Evolutionary conservation across 2,797 vertebrate genomes (phyloP).

Genomic region (Anolis apletophallus): DNA sequence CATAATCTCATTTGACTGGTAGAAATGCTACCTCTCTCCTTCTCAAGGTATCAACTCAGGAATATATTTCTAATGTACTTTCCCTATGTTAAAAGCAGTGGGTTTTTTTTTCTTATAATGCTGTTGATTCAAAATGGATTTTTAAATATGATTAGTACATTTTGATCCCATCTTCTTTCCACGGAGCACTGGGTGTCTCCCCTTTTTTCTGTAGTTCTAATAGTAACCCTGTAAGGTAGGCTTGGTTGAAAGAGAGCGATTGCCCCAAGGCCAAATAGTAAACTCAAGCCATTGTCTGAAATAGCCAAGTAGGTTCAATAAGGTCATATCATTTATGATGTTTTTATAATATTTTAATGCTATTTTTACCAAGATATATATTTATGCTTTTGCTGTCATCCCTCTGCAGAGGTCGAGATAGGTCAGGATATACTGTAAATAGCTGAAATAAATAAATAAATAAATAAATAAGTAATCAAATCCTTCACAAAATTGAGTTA

Average conservation of each 20-base stretch:
- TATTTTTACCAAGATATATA: too few species aligned
- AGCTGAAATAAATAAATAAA: too few species aligned
- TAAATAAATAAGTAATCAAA: too few species aligned
- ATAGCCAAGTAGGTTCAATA: background rate
- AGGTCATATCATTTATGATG: too few species aligned
- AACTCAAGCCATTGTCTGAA: background rate
- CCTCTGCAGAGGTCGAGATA: too few species aligned
- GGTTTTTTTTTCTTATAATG: background rate
- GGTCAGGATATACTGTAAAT: too few species aligned
- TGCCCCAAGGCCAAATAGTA: background rate
- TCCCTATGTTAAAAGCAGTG: background rate
- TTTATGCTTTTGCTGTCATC: too few species aligned
- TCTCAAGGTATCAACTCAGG: background rate
- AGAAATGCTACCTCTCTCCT: background rate
- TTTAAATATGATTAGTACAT: background rate
- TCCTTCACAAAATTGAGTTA: background rate
- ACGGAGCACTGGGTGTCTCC: background rate
- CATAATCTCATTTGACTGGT: conserved; percentile 14
- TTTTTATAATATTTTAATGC: too few species aligned
- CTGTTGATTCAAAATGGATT: background rate
- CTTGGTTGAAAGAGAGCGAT: background rate
- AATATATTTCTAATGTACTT: conserved; percentile 12
- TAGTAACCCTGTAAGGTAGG: background rate
- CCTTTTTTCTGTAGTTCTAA: background rate
- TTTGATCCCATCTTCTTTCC: background rate